Evolutionary conservation across 2,888 invertebrate species (phyloP).

Genomic region (Cosmia pyralina): DNA sequence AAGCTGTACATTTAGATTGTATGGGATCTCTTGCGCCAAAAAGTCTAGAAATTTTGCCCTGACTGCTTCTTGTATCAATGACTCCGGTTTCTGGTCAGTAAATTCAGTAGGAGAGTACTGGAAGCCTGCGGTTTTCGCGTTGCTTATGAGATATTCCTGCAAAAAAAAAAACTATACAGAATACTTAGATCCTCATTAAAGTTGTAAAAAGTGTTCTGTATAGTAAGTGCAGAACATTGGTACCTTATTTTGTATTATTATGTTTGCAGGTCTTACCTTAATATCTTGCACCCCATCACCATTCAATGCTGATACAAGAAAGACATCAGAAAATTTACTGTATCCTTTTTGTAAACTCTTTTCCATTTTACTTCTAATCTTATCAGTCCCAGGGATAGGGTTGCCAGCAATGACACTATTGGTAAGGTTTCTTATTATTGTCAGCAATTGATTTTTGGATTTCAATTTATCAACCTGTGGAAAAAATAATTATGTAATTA

Average conservation of each 20-base stretch:
- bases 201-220: background rate
- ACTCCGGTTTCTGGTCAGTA: slow-evolving; percentile 93
- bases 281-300: slow-evolving; percentile 94
- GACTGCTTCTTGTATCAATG: slow-evolving; percentile 93
- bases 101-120: slow-evolving; percentile 92
- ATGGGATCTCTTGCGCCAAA: slow-evolving; percentile 96
- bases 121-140: slow-evolving; percentile 92
- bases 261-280: slow-evolving; percentile 84
- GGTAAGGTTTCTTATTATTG: slow-evolving; percentile 92
- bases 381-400: slow-evolving; percentile 76
- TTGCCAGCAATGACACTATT: slow-evolving; percentile 89
- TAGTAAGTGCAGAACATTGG: background rate
- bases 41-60: slow-evolving; percentile 95
- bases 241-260: background rate
- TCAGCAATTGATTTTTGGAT: slow-evolving; percentile 93
- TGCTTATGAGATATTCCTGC: slow-evolving; percentile 92
- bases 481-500: slow-evolving; percentile 2
- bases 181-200: too few species aligned
- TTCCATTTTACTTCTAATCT: slow-evolving; percentile 67
- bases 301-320: slow-evolving; percentile 96
- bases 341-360: slow-evolving; percentile 76
- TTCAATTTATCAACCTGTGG: slow-evolving; percentile 92
- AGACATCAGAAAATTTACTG: slow-evolving; percentile 94
- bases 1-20: slow-evolving; percentile 91
- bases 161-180: slow-evolving; percentile 57